Evolutionary conservation across 2,113 vertebrate genomes (phyloP), one percentile per base, ranked within the genome.

Genomic region (Brachyistius frenatus): DNA sequence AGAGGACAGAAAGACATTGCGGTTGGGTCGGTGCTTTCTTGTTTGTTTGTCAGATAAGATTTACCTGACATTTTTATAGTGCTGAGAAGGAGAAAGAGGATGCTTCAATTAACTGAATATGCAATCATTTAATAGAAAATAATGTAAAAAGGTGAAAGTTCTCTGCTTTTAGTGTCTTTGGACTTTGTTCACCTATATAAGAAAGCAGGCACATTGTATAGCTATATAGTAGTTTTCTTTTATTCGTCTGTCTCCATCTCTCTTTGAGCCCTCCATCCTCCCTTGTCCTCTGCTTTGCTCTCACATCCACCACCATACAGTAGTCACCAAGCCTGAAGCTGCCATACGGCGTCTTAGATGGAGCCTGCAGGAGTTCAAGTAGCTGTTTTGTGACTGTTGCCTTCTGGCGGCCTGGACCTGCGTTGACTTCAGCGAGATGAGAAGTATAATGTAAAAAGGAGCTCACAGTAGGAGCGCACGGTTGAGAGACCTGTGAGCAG

Each of bases 371-470:
- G 75, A 78, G 66, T 60, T 83, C 66, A 37, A 74, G 74, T 61
- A 64, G 67, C 77, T 46, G 68, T 72, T 86, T 66, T 31, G 23
- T 0, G 64, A 31, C n/a, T 5, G 10, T 15, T 31, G 14, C 76
- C 79, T 85, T 85, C 65, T 10, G 30, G 64, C 36, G 65, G 65
- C 56, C 82, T 5, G 72, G 82, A 86, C 77, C 78, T 73, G 50
- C 75, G 86, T 88, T 77, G 85, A 85, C 83, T 91, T 87, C 70
- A 79, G 69, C 66, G 76, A 86, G 73, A 89, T 83, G 72, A 89
- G 81, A 68, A 64, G 71, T 36, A 66, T 80, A 81, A n/a, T 65
- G 73, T 58, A 37, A 55, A 84, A 87, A 78, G 67, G 49, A 30
- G 57, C 53, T 76, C 80, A 5, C 81, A 15, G 60, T 61, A 15